Conservation (phyloP, 2,113 vertebrate species). For the Podilymbus podiceps region DNA sequence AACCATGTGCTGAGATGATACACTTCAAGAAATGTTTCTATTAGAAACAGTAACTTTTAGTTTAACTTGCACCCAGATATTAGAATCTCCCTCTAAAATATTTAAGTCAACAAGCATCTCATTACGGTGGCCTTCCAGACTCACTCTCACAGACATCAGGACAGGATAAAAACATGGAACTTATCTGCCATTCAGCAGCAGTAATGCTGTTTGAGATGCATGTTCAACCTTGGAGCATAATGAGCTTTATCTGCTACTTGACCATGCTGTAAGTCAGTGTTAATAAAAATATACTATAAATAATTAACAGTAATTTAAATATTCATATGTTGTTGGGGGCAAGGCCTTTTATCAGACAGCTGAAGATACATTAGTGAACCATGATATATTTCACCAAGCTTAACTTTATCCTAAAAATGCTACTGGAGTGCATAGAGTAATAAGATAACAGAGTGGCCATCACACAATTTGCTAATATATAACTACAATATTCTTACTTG, state of each 20-base stretch:
- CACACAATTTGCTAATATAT: conserved; percentile 66
- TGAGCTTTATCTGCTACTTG: neutral
- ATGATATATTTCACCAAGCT: conserved; percentile 59
- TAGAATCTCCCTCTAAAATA: neutral
- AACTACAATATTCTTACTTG: conserved; percentile 62
- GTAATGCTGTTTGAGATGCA: neutral
- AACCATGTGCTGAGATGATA: accelerated
- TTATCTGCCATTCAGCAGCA: neutral
- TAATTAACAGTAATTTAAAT: conserved; percentile 88
- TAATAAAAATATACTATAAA: conserved; percentile 75
- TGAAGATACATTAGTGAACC: conserved; percentile 62
- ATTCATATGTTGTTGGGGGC: conserved; percentile 83
- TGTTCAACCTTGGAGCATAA: neutral
- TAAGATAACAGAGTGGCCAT: conserved; percentile 43
- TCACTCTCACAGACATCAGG: neutral
- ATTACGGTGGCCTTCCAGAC: neutral
- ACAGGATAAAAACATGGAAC: neutral
- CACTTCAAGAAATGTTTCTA: neutral
- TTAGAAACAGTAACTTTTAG: neutral
- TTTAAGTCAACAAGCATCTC: neutral
- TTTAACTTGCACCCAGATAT: neutral
- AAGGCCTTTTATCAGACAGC: conserved; percentile 79
- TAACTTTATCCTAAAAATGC: conserved; percentile 69
- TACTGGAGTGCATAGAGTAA: conserved; percentile 20
- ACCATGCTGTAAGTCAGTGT: conserved; percentile 54